Evolutionary conservation across 1,140 invertebrate species (phyloP), one percentile per base, ranked within the genome.

Genomic region (Micrasema longulum): DNA sequence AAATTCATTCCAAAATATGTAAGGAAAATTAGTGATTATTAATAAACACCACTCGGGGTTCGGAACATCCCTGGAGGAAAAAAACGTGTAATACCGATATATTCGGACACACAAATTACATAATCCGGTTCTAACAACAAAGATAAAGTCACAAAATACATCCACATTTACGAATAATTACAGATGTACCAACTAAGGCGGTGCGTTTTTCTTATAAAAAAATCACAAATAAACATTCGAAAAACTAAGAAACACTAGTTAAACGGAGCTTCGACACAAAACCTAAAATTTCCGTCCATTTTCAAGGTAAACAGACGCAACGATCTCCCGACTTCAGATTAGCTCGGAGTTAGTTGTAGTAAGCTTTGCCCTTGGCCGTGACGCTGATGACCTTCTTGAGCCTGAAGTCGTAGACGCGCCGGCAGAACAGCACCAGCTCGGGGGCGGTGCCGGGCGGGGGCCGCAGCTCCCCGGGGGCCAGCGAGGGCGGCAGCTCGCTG

Each of bases 381-480:
- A 41, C 55, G 14, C 55, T 57, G 36, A 91, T 86, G 71, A 94
- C 88, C 75, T 92, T 90, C 77, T 92, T 93, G 69, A 94, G 91
- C 66, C 96, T 89, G 84, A 95, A 97, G 83, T 98, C 97, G 84
- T 98, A 98, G 35, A 97, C 95, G 75, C 93, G 91, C 14, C 95
- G 90, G 84, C 96, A 98, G 84, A 97, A 95, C 77, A 98, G 95
- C 1, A 99, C 93, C 80, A 95, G 91, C 74, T 97, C 96, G 4
- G 91, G 87, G 64, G 90, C 87, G 26, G 93, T 91, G 43, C 88
- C 81, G 7, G 92, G 89, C 74, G 91, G 90, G 26, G 91, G 87
- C 26, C 91, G 90, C n/a, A 81, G 78, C 74, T 84, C 79, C 71
- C 79, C 82, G 31, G 82, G 80, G 23, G 77, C 79, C 4, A 79